Evolutionary conservation across 2,797 vertebrate species (phyloP).

Genomic region (Choloepus didactylus): DNA sequence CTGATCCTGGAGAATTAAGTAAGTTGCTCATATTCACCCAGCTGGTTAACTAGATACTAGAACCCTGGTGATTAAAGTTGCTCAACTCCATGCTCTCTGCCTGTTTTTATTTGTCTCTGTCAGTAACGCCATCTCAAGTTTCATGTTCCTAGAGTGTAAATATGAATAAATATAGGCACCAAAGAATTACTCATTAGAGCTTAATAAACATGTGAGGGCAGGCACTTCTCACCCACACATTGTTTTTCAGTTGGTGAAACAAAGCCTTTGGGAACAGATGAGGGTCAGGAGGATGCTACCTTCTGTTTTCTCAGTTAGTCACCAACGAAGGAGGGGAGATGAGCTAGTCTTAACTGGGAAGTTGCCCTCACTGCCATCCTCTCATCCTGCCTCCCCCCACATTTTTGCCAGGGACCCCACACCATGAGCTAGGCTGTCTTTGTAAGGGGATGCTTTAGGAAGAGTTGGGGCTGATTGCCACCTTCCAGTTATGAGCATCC

Average conservation of each 20-base stretch:
- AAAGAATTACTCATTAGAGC: conserved; percentile 18
- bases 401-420: background rate
- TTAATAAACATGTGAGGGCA: background rate
- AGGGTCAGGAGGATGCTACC: background rate
- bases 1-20: background rate
- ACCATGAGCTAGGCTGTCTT: background rate
- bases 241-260: background rate
- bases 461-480: background rate
- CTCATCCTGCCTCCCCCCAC: background rate
- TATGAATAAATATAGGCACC: background rate
- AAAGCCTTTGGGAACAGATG: background rate
- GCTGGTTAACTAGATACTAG: background rate
- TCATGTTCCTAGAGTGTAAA: background rate
- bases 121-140: background rate
- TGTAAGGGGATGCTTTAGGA: background rate
- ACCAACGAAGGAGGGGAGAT: background rate
- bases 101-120: background rate
- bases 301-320: background rate
- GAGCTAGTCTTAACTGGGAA: background rate
- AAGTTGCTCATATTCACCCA: background rate
- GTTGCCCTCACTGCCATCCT: background rate
- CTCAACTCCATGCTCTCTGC: background rate
- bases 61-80: background rate
- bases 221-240: background rate
- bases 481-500: background rate